Evolutionary conservation across 2,797 vertebrate genomes (phyloP).

Genomic region (Sebastes steindachneri): DNA sequence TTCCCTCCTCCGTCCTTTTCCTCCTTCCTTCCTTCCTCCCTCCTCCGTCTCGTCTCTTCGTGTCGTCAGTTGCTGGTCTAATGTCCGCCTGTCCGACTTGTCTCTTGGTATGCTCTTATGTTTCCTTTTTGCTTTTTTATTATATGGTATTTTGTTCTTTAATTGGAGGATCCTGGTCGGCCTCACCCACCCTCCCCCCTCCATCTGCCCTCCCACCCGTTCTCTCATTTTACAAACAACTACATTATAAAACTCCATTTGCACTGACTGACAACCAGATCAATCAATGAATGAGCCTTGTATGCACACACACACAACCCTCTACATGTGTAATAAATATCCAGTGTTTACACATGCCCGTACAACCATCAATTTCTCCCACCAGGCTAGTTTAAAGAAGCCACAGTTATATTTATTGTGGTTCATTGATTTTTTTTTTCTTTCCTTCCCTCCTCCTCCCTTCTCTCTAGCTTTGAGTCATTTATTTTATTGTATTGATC

Average conservation of each 20-base stretch:
- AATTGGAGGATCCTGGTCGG: slow-evolving; percentile 20
- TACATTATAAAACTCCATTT: slow-evolving; percentile 51
- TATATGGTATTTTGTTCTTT: slow-evolving; percentile 5
- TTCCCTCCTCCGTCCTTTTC: slow-evolving; percentile 32
- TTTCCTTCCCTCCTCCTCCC: not conserved
- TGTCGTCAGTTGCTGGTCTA: slow-evolving; percentile 47
- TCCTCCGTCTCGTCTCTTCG: slow-evolving; percentile 48
- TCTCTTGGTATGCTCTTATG: slow-evolving; percentile 57
- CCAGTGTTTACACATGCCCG: slow-evolving; percentile 8
- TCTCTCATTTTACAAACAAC: slow-evolving; percentile 14
- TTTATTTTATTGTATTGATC: slow-evolving; percentile 24
- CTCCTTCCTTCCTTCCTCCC: slow-evolving; percentile 7
- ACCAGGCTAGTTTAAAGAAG: slow-evolving; percentile 14
- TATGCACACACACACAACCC: not conserved
- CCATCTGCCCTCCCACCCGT: not conserved
- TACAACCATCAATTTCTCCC: slow-evolving; percentile 18
- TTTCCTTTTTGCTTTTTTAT: slow-evolving; percentile 43
- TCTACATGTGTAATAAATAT: slow-evolving; percentile 31
- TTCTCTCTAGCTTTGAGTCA: not conserved
- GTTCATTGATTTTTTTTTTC: slow-evolving; percentile 28
- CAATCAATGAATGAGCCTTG: slow-evolving; percentile 16
- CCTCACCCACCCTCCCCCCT: not conserved
- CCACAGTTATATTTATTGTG: slow-evolving; percentile 18
- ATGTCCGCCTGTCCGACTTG: slow-evolving; percentile 55
- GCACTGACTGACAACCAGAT: slow-evolving; percentile 64